phyloP scores from a whole-genome alignment of 2,888 invertebrate genomes.

The Morpho helenor region DNA sequence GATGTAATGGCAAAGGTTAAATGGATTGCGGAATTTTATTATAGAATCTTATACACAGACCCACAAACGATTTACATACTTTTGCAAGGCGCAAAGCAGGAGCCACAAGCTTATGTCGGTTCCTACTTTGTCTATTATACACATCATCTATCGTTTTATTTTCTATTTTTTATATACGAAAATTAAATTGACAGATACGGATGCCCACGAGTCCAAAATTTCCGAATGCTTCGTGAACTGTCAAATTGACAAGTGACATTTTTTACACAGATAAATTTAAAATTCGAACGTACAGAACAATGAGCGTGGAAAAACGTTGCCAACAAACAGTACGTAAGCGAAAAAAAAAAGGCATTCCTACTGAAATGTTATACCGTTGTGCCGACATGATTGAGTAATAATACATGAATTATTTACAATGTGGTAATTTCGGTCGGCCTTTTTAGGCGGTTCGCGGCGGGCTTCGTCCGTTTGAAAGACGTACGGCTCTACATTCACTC shows the following conservation, averaged over 20 bases:
- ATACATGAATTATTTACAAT: slow-evolving; percentile 75
- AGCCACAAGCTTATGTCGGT: too few relatives aligned
- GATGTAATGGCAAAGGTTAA: too few relatives aligned
- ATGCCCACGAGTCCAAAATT: background rate
- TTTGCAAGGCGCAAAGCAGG: too few relatives aligned
- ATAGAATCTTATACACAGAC: background rate
- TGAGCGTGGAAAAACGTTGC: slow-evolving; percentile 46
- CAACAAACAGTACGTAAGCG: slow-evolving; percentile 38
- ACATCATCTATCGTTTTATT: background rate
- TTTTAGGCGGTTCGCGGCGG: slow-evolving; percentile 52
- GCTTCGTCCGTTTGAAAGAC: slow-evolving; percentile 34
- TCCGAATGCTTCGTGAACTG: slow-evolving; percentile 13
- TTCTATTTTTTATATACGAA: background rate
- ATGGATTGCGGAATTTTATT: background rate
- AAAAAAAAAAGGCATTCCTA: slow-evolving; percentile 39
- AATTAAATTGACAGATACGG: background rate
- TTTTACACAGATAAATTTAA: slow-evolving; percentile 10
- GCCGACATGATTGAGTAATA: slow-evolving; percentile 69
- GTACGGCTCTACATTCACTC: slow-evolving; percentile 27
- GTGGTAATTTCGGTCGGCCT: slow-evolving; percentile 60
- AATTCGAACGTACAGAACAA: slow-evolving; percentile 53
- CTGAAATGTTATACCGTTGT: slow-evolving; percentile 60
- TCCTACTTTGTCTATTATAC: too few relatives aligned
- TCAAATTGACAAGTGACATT: slow-evolving; percentile 7
- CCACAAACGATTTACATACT: too few relatives aligned